These are phyloP conservation scores for Oscheius sp. DNA, from an alignment of 2,888 invertebrate genomes.

Conservation along the genomic window DNA sequence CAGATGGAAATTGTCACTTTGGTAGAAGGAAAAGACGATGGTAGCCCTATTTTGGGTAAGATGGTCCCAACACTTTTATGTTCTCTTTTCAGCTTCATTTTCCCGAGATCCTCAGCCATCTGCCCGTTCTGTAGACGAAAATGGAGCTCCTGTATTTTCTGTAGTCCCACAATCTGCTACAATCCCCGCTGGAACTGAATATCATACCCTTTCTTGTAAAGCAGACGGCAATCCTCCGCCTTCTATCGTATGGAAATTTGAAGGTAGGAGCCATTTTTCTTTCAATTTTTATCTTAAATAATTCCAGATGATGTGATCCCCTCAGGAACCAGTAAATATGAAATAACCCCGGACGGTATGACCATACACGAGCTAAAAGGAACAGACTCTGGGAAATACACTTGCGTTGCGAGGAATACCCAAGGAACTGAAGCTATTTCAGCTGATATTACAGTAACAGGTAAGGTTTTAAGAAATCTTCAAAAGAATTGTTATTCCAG, in stretches of 20 bases:
- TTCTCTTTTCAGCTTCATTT: constrained; percentile 9
- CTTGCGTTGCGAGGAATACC: constrained; percentile 75
- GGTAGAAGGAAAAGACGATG: constrained; percentile 22
- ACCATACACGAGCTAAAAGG: constrained; percentile 51
- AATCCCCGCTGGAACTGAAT: constrained; percentile 91
- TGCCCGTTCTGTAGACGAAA: constrained; percentile 1
- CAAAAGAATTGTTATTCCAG: constrained; percentile 76
- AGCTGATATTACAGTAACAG: constrained; percentile 54
- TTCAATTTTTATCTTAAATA: neutral
- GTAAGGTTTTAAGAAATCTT: constrained; percentile 1
- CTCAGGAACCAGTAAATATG: constrained; percentile 12
- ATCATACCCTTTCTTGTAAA: constrained; percentile 84
- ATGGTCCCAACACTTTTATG: neutral
- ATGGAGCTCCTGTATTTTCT: constrained; percentile 43
- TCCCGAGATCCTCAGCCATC: constrained; percentile 8
- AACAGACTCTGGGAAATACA: constrained; percentile 74
- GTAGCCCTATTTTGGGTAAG: constrained; percentile 57
- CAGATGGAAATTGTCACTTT: constrained; percentile 79
- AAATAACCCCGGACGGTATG: constrained; percentile 36
- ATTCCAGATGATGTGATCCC: constrained; percentile 30
- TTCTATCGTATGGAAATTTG: constrained; percentile 89
- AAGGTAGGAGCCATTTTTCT: constrained; percentile 78
- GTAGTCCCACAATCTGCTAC: constrained; percentile 87
- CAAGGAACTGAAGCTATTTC: constrained; percentile 72
- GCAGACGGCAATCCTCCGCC: constrained; percentile 91